Percentiles rank a stretch among this genome's conserved stretches.
Evolutionary conservation across 2,113 vertebrate species (phyloP).

Genomic region (Centropus unirufus): DNA sequence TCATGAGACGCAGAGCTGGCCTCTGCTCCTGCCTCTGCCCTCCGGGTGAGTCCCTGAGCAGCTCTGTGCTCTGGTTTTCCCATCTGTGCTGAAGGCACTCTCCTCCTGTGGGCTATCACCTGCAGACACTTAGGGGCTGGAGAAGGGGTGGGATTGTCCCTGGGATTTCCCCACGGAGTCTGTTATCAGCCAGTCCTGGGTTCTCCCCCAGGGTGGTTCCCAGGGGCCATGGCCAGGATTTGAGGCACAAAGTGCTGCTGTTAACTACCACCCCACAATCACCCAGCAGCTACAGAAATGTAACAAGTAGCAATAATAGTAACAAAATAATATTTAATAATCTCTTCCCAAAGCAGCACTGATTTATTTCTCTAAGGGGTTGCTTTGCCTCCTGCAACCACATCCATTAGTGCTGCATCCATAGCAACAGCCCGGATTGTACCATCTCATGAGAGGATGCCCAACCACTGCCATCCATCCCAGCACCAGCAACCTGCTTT

Average conservation of each 20-base stretch:
- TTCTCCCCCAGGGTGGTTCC: not conserved
- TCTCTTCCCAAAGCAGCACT: not conserved
- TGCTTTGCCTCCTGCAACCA: not conserved
- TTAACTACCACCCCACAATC: not conserved
- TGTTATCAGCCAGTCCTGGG: not conserved
- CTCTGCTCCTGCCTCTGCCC: not conserved
- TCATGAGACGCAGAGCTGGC: not conserved
- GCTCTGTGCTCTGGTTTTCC: not conserved
- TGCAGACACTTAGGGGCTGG: not conserved
- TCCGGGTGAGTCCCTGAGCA: rapidly evolving
- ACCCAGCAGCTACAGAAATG: not conserved
- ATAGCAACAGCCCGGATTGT: not conserved
- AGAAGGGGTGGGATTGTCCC: rapidly evolving
- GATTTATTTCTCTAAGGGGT: not conserved
- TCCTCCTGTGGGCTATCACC: not conserved
- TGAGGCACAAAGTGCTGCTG: not conserved
- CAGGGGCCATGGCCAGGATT: not conserved
- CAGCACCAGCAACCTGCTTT: not conserved
- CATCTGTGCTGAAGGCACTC: not conserved
- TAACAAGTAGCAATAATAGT: not conserved
- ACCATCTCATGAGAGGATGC: not conserved
- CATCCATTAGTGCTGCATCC: not conserved
- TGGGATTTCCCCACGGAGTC: not conserved
- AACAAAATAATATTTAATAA: not conserved
- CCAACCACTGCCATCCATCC: not conserved